Conservation (phyloP, 1,140 invertebrate species). For the Daktulosphaira vitifoliae region DNA sequence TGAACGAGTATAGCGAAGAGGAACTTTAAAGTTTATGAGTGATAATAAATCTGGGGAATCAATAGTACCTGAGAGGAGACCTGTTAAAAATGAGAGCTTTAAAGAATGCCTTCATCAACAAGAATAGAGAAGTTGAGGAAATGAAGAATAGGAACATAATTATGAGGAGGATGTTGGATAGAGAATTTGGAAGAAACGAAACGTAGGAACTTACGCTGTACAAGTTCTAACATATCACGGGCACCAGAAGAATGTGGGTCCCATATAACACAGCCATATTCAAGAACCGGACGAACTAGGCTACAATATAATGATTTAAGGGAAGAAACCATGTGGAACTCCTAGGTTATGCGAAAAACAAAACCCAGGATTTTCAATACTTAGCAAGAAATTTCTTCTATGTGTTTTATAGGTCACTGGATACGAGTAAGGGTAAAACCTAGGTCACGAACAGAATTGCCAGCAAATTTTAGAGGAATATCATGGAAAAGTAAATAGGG, state of each 20-base stretch:
- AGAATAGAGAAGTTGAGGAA: not conserved
- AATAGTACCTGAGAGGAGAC: not conserved
- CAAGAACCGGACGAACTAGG: not conserved
- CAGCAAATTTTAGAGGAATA: not conserved
- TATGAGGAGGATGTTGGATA: not conserved
- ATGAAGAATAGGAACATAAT: not conserved
- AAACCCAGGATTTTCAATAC: not conserved
- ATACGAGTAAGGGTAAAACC: not conserved
- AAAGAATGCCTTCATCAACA: not conserved
- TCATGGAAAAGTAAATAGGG: too few species aligned
- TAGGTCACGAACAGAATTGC: not conserved
- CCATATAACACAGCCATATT: not conserved
- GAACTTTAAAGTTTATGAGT: not conserved
- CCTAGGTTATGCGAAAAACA: not conserved
- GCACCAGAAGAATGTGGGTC: not conserved
- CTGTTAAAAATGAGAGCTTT: not conserved
- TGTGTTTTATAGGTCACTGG: not conserved
- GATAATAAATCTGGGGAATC: not conserved
- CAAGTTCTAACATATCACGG: not conserved
- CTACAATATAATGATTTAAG: not conserved
- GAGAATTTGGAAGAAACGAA: not conserved
- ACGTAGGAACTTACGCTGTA: not conserved
- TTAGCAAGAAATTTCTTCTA: not conserved
- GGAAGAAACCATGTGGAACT: not conserved
- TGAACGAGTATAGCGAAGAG: not conserved